Conservation (phyloP, 2,888 invertebrate species). For the Dorcus hopei region DNA sequence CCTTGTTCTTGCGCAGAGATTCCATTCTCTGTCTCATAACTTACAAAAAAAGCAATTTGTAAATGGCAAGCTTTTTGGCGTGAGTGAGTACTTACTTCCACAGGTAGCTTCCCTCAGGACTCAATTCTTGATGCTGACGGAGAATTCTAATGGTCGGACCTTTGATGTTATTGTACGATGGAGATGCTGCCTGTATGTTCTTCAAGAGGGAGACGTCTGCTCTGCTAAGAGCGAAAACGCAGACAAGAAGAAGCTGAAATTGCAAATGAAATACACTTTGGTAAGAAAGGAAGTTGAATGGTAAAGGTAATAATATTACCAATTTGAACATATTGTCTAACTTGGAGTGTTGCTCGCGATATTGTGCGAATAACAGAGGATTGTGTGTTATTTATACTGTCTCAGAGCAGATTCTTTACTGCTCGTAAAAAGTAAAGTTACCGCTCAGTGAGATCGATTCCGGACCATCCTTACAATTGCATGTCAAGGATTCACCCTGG, state of each 20-base stretch:
- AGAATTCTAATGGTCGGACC: slow-evolving; percentile 11
- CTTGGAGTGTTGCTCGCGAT: background rate
- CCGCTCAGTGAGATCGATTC: no score
- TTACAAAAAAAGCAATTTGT: background rate
- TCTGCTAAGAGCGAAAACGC: slow-evolving; percentile 1
- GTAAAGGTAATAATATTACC: no score
- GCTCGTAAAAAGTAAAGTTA: no score
- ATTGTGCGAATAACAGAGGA: no score
- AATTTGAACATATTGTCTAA: slow-evolving; percentile 12
- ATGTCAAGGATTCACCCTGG: no score
- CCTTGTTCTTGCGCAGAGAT: slow-evolving; percentile 52
- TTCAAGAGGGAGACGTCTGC: slow-evolving; percentile 11
- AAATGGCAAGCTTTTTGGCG: background rate
- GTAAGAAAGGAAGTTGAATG: no score
- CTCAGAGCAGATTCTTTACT: no score
- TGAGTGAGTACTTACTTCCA: slow-evolving; percentile 48
- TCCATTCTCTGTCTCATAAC: slow-evolving; percentile 16
- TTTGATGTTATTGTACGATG: background rate
- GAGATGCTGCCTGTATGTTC: slow-evolving; percentile 1
- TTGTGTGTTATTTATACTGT: background rate
- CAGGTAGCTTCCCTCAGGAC: slow-evolving; percentile 47
- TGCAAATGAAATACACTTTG: background rate
- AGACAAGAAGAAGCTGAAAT: slow-evolving; percentile 6
- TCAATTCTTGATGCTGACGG: slow-evolving; percentile 15
- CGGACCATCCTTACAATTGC: no score